Base-by-base conservation (phyloP, 2,797 vertebrate species). In the Leptatherina wallacei region DNA sequence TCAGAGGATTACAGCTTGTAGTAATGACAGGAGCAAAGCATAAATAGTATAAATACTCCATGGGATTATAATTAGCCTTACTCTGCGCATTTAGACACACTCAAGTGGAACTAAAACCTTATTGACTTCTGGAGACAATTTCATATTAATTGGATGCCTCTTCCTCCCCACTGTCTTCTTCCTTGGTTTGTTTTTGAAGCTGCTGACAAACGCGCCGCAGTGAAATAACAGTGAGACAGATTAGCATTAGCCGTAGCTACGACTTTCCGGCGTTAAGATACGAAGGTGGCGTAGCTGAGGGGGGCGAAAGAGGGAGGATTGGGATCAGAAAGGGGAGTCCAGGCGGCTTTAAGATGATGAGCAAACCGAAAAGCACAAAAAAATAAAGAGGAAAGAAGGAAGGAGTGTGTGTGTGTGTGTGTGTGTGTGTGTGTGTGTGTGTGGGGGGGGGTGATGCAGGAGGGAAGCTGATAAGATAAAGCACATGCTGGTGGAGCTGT, bases 91-190 rank as follows among this genome's bases (percentile, higher is more conserved):
- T 90, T 81, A 83, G 88, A 86, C 74, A 83, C 85, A 80, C 86
- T 89, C 82, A 77, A 93, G 87, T 86, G 87, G 88, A 92, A 92
- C 91, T 89, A 89, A 92, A 91, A 92, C 90, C 93, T 87, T 82
- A 88, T 89, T 89, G 89, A 89, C 90, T 91, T 89, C 85, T 88
- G 85, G 80, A 88, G 91, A 94, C 92, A 89, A 89, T 90, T 89
- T 90, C 72, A 73, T 88, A 86, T 91, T 93, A 92, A 92, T 92
- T 92, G 89, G 89, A 84, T 77, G 84, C 78, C 80, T 82, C 73
- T 59, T 35, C 61, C 66, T 76, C 82, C 77, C 69, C 66, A 2
- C 77, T 52, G 60, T 60, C 61, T 61, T 12, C 71, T 77, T 68
- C 61, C 75, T 62, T 20, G 64, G 30, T 75, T 69, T 78, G 22